Evolutionary conservation across 2,888 invertebrate species (phyloP), one percentile per base, ranked within the genome.

Genomic region (Drosophila siamana): DNA sequence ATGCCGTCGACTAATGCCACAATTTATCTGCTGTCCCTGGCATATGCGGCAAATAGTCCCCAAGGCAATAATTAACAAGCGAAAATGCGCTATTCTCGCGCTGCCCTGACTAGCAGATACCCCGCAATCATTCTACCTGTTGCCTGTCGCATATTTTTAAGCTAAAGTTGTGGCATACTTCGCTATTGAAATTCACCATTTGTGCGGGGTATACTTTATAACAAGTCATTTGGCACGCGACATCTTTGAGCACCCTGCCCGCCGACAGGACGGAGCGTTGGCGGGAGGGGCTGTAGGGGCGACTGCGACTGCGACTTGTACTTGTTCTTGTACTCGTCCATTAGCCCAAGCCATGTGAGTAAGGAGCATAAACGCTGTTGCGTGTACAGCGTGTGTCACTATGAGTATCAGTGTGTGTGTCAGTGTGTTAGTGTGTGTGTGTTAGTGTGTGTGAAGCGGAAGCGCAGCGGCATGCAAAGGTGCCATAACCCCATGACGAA

Each of bases 381-480:
- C 61, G 50, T 57, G 66, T 50, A 7, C 28, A 7, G 13, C 9
- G 9, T 56, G 15, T 56, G 22, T 8, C n/a, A n/a, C n/a, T n/a
- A n/a, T n/a, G n/a, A n/a, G n/a, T n/a, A 7, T 8, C 28, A 7
- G 13, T 13, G 9, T 56, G 15, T 56, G 22, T 8, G 46, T 41
- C 22, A 6, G 15, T 36, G 22, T 66, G 59, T 41, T 26, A 59
- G 19, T 57, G 43, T 57, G 46, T 30, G 38, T 55, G 40, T 50
- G 43, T 61, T 40, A 51, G 28, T 66, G 54, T 66, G 48, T 71
- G 40, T 57, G 47, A 52, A 59, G 66, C 74, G 85, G 80, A 87
- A 86, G 69, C 72, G 62, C 69, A 73, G 66, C 75, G 73, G 80
- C 86, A 82, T 84, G 79, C 82, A 82, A 84, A 79, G 80, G 69